These are phyloP conservation scores for Trissolcus basalis DNA, from an alignment of 1,140 invertebrate genomes.

Conservation along the genomic window DNA sequence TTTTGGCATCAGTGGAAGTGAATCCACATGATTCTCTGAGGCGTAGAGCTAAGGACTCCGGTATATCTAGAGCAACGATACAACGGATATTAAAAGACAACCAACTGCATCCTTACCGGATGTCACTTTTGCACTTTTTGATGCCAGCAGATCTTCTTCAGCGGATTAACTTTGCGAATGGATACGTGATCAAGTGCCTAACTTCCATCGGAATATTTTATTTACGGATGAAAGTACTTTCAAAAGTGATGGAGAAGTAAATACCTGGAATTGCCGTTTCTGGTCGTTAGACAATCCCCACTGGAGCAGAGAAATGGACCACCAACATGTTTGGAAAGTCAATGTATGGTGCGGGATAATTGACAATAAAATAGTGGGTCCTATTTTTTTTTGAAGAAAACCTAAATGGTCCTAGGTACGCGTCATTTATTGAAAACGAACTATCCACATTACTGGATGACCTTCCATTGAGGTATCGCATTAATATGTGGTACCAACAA, in stretches of 20 bases:
- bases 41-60: too few relatives aligned
- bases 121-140: too few relatives aligned
- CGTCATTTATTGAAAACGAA: constrained; percentile 48
- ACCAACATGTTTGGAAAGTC: constrained; percentile 50
- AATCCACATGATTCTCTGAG: too few relatives aligned
- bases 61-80: too few relatives aligned
- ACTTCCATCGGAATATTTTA: constrained; percentile 18
- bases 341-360: constrained; percentile 58
- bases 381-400: constrained; percentile 53
- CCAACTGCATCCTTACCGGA: too few relatives aligned
- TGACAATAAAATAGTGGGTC: constrained; percentile 42
- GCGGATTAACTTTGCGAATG: constrained; percentile 25
- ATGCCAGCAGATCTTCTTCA: too few relatives aligned
- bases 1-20: too few relatives aligned
- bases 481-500: constrained; percentile 56
- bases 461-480: constrained; percentile 43
- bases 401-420: constrained; percentile 36
- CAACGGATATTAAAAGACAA: too few relatives aligned
- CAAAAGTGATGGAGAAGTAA: constrained; percentile 40
- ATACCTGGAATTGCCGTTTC: constrained; percentile 49
- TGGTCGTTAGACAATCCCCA: constrained; percentile 46
- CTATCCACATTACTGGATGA: constrained; percentile 60
- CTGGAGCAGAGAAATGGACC: constrained; percentile 43
- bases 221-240: constrained; percentile 34
- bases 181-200: constrained; percentile 13